Percentiles rank a stretch among this genome's conserved stretches.
Conservation (phyloP, 2,888 invertebrate species). For the Apodemia zela region DNA sequence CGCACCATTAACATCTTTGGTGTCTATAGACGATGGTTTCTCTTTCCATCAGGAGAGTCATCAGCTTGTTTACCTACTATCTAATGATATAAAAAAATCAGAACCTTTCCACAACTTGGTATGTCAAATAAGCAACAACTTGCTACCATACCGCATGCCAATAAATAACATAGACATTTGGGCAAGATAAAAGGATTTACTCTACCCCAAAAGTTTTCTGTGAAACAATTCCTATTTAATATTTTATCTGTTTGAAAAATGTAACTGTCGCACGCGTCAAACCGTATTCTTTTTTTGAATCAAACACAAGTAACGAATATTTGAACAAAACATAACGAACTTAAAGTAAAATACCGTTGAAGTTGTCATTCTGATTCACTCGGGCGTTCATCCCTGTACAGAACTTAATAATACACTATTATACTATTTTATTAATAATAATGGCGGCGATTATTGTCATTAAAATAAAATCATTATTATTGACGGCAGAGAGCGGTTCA, state of each 20-base stretch:
- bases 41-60: no score
- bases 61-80: no score
- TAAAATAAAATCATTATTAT: conserved; percentile 58
- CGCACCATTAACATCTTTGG: no score
- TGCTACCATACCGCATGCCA: no score
- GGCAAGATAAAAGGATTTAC: not conserved
- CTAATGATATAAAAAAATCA: no score
- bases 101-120: no score
- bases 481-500: conserved; percentile 63
- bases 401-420: conserved; percentile 59
- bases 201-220: not conserved
- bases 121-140: no score
- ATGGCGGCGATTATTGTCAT: conserved; percentile 65
- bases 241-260: conserved; percentile 25
- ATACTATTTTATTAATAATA: conserved; percentile 68
- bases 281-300: conserved; percentile 27
- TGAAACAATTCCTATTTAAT: not conserved
- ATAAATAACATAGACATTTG: not conserved
- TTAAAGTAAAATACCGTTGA: conserved; percentile 38
- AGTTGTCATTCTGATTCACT: conserved; percentile 68
- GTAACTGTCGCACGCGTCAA: conserved; percentile 31
- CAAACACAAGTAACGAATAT: conserved; percentile 38
- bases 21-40: no score
- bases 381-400: conserved; percentile 73
- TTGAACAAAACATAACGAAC: conserved; percentile 32